Evolutionary conservation across 2,797 vertebrate species (phyloP), one percentile per base, ranked within the genome.

Genomic region (Taenioides sp.): DNA sequence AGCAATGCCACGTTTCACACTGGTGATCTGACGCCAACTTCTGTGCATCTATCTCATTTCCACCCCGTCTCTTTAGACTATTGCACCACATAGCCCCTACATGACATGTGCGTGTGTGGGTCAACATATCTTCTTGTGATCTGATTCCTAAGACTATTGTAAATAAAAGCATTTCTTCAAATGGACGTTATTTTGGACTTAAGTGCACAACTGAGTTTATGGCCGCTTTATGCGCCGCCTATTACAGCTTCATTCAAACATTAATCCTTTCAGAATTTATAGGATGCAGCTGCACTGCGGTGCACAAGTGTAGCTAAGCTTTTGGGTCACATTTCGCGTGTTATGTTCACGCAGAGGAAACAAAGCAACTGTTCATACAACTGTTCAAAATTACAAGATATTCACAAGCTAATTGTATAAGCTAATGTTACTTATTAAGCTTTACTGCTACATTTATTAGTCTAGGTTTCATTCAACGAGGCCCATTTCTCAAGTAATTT

Each of bases 171-270:
- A 65, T 67, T 49, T 67, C 63, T 62, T 77, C 63, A 76, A 74
- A 77, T 75, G 75, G 67, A 52, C 74, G 66, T 23, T 16, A 23
- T 61, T 63, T 73, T 67, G 72, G 64, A 61, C 69, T 17, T 69
- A 76, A 80, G 67, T 72, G 52, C 23, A 82, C 76, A 75, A 65
- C 72, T 31, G 59, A 62, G 83, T 85, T 83, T 79, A 84, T 82
- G 74, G 65, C 76, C 76, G 74, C 69, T 71, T 65, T 77, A 64
- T 34, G 76, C 7, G 25, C 47, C 67, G 79, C 73, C 81, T 70
- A 76, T 81, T 74, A 77, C 71, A 77, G 65, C 75, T 69, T 71
- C 69, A 66, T 54, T 55, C 72, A 47, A 27, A 28, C 67, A 71
- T 25, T 61, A 60, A 80, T 70, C 54, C 68, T 70, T n/a, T 22